A percentile compares a stretch with the other conserved stretches of the same genome.
Conservation (phyloP, 2,888 invertebrate genomes). For the Himalopsyche kuldschensis region DNA sequence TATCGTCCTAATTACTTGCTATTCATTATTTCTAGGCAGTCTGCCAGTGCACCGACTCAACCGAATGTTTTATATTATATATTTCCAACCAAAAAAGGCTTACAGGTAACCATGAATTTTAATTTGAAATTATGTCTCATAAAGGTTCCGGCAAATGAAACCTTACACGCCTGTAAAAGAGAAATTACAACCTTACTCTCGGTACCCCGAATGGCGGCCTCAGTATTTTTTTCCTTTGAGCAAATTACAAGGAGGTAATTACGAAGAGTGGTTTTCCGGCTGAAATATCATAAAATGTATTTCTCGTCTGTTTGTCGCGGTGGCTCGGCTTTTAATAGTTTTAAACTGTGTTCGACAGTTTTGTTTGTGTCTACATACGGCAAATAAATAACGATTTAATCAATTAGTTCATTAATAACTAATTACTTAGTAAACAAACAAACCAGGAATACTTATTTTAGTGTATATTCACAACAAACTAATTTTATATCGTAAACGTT, state of each 20-base stretch:
- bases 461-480: no score
- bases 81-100: neutral
- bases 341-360: neutral
- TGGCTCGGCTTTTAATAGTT: neutral
- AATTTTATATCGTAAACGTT: no score
- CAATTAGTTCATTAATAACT: no score
- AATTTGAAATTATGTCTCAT: constrained; percentile 29
- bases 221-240: constrained; percentile 15
- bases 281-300: constrained; percentile 34
- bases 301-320: neutral
- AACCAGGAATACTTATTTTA: no score
- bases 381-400: no score
- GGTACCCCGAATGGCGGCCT: neutral
- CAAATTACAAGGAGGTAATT: constrained; percentile 36
- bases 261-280: constrained; percentile 33
- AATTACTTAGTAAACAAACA: no score
- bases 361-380: neutral
- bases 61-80: neutral
- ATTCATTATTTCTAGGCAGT: neutral
- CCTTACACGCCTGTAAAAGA: constrained; percentile 12
- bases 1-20: no score
- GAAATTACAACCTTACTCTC: constrained; percentile 5
- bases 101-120: constrained; percentile 12
- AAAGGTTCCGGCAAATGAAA: constrained; percentile 20
- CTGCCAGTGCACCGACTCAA: neutral